Conservation (phyloP, 2,113 vertebrate species). For the Nannospalax galili region DNA sequence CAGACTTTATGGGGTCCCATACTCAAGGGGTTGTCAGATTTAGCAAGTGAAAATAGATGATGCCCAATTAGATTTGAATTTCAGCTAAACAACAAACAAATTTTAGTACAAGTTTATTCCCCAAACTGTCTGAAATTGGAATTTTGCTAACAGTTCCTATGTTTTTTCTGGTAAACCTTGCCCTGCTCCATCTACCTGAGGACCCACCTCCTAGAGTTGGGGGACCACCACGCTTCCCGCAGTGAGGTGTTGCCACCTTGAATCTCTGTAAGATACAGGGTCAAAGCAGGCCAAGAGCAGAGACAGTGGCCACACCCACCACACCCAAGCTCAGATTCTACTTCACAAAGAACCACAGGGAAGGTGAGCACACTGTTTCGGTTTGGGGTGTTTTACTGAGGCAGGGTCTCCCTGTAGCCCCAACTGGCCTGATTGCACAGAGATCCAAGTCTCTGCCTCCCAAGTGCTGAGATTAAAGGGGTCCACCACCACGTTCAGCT, state of each 20-base stretch:
- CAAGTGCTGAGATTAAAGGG: too few species aligned
- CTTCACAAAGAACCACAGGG: not conserved
- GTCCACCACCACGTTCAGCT: too few species aligned
- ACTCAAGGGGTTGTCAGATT: too few species aligned
- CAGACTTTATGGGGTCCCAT: not conserved
- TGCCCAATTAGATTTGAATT: not conserved
- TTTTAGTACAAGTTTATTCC: not conserved
- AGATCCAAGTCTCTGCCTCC: too few species aligned
- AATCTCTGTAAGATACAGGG: not conserved
- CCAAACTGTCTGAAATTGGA: not conserved
- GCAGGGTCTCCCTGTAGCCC: too few species aligned
- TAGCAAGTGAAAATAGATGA: not conserved
- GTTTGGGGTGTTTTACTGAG: too few species aligned
- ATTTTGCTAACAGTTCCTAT: not conserved
- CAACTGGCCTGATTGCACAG: too few species aligned
- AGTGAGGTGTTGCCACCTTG: not conserved
- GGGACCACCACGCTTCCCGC: not conserved
- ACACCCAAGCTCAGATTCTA: not conserved
- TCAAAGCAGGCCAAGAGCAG: not conserved
- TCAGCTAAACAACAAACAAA: not conserved
- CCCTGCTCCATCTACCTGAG: not conserved
- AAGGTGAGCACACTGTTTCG: not conserved
- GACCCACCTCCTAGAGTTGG: not conserved
- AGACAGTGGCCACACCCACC: not conserved
- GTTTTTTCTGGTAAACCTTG: not conserved